Percentiles rank a stretch among this genome's conserved stretches.
Evolutionary conservation across 2,797 vertebrate genomes (phyloP).

Genomic region (Oceanodroma leucorhoa): DNA sequence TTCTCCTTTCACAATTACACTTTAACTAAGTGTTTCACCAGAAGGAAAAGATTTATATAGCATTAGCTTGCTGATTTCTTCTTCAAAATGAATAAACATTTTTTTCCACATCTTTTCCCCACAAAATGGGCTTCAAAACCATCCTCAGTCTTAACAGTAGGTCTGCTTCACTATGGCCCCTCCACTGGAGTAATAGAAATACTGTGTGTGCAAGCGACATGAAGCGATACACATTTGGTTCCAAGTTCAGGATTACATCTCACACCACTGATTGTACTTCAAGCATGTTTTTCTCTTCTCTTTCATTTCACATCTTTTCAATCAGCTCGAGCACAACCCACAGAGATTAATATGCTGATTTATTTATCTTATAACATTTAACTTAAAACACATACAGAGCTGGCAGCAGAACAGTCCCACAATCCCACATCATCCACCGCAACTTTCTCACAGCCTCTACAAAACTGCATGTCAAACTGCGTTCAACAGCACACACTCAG

Average conservation of each 20-base stretch:
- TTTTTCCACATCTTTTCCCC: neutral
- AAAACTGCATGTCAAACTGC: neutral
- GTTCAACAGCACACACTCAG: neutral
- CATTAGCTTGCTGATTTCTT: neutral
- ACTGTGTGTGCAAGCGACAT: neutral
- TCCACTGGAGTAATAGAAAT: neutral
- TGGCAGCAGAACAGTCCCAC: conserved; percentile 15
- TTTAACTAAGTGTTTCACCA: neutral
- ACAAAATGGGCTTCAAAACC: neutral
- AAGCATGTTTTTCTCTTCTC: neutral
- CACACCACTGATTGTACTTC: neutral
- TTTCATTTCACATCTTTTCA: conserved; percentile 18
- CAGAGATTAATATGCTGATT: conserved; percentile 20
- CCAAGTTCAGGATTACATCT: neutral
- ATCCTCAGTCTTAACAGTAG: neutral
- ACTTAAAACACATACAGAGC: conserved; percentile 27
- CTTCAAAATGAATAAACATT: neutral
- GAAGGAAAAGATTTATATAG: neutral
- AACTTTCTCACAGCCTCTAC: conserved; percentile 12
- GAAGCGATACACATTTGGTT: neutral
- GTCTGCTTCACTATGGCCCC: neutral
- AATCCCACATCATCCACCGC: neutral
- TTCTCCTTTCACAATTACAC: neutral
- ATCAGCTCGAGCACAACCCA: neutral
- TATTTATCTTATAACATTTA: conserved; percentile 24